Evolutionary conservation across 2,113 vertebrate genomes (phyloP).

Genomic region (Lampris incognitus): DNA sequence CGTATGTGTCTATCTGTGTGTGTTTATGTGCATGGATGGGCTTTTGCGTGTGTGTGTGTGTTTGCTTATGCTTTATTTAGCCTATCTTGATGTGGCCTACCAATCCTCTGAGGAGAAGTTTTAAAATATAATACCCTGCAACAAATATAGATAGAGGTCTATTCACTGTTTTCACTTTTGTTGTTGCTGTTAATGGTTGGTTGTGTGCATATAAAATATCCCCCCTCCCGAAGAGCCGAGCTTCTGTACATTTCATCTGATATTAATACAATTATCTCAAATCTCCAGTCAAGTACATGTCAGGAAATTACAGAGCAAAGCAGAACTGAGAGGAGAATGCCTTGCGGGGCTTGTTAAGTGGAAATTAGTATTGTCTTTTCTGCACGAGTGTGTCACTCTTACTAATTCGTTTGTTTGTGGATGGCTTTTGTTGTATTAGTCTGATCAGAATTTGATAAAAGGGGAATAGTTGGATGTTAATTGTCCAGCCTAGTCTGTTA

Average conservation of each 20-base stretch:
- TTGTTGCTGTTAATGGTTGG: slow-evolving; percentile 27
- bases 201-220: slow-evolving; percentile 1
- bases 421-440: slow-evolving; percentile 31
- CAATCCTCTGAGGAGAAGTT: slow-evolving; percentile 52
- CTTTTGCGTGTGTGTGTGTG: slow-evolving; percentile 22
- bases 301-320: slow-evolving; percentile 64
- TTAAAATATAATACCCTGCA: slow-evolving; percentile 45
- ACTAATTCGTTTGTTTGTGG: slow-evolving; percentile 52
- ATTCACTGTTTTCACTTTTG: slow-evolving; percentile 32
- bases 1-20: slow-evolving; percentile 44
- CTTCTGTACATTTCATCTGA: slow-evolving; percentile 33
- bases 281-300: slow-evolving; percentile 63
- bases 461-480: slow-evolving; percentile 39
- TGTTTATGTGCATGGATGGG: slow-evolving; percentile 31
- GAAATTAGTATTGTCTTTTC: slow-evolving; percentile 66
- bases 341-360: slow-evolving; percentile 73
- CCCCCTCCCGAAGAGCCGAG: slow-evolving; percentile 34
- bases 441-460: slow-evolving; percentile 35
- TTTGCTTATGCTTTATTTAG: slow-evolving; percentile 76
- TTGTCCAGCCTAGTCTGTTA: slow-evolving; percentile 9
- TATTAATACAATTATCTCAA: slow-evolving; percentile 50
- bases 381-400: slow-evolving; percentile 49
- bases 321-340: slow-evolving; percentile 53
- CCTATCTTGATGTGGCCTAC: slow-evolving; percentile 68
- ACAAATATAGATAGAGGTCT: slow-evolving; percentile 51